Conservation (phyloP, 2,797 vertebrate genomes). For the Anomalospiza imberbis region DNA sequence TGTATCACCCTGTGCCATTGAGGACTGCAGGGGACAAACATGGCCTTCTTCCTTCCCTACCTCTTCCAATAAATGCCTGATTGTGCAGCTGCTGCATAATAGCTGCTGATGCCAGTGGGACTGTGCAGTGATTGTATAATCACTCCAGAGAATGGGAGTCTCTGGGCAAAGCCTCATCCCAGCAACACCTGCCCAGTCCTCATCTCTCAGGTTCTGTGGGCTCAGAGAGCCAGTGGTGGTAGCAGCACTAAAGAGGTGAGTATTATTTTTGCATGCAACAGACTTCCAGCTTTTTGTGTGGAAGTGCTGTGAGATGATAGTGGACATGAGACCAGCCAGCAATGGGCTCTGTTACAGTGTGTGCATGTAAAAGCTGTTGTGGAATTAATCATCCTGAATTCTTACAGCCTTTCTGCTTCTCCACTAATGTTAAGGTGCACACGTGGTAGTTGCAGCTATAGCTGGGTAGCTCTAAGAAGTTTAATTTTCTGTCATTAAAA, state of each 20-base stretch:
- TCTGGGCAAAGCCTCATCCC: not conserved
- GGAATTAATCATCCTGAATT: not conserved
- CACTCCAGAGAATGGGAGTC: not conserved
- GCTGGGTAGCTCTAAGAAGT: not conserved
- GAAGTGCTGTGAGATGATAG: not conserved
- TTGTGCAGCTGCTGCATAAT: constrained; percentile 44
- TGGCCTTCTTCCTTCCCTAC: not conserved
- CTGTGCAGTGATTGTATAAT: not conserved
- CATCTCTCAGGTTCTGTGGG: not conserved
- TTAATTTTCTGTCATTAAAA: not conserved
- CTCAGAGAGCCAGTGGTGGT: not conserved
- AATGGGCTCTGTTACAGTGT: not conserved
- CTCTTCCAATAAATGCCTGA: not conserved
- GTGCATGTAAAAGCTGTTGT: not conserved
- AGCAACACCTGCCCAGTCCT: not conserved
- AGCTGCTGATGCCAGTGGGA: not conserved
- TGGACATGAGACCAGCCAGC: not conserved
- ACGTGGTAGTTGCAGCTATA: not conserved
- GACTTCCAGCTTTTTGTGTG: not conserved
- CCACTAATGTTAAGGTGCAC: not conserved
- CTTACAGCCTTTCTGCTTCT: not conserved
- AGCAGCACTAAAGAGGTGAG: not conserved
- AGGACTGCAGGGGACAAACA: not conserved
- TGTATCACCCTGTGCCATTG: not conserved
- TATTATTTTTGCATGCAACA: not conserved